Evolutionary conservation across 2,113 vertebrate species (phyloP), one percentile per base, ranked within the genome.

Genomic region (Capreolus pygargus): DNA sequence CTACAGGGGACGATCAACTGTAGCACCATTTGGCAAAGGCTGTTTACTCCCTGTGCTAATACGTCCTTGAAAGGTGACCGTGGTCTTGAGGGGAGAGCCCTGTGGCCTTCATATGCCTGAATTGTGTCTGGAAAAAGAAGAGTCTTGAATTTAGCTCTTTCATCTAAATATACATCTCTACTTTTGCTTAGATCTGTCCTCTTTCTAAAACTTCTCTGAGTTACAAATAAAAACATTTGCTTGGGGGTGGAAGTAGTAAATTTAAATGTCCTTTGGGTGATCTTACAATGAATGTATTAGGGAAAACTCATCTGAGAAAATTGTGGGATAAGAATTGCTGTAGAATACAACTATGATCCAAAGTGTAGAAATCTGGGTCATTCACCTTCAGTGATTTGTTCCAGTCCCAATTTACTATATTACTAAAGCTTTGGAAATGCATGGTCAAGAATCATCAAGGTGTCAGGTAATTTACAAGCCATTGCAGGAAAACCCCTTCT

Each of bases 141-240:
- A 70, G 70, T 28, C 45, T 87, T 57, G 52, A 67, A 45, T 81
- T 93, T 50, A 97, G 79, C 81, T 39, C 25, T 87, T 97, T 97
- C 78, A 81, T 92, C 58, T 87, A 85, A 91, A 96, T 92, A 30
- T n/a, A 82, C 17, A 47, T 50, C 5, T 28, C 4, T 52, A 33
- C 45, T 91, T 96, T 89, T 91, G 47, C 61, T 97, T 89, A 81
- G 57, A 90, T 91, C 43, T 84, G 50, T 95, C 87, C n/a, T 81
- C 57, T 60, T 45, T 76, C 79, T 74, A 87, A 95, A 93, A 52
- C 28, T 67, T 79, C 89, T 81, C 27, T 61, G 70, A 64, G 45
- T 93, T 85, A 86, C 54, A 91, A 88, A 67, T 86, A 83, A 91
- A 78, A 78, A 70, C 50, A 93, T 85, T 74, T 96, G 76, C 86